phyloP scores from a whole-genome alignment of 2,797 vertebrate species.

The Sciurus carolinensis region DNA sequence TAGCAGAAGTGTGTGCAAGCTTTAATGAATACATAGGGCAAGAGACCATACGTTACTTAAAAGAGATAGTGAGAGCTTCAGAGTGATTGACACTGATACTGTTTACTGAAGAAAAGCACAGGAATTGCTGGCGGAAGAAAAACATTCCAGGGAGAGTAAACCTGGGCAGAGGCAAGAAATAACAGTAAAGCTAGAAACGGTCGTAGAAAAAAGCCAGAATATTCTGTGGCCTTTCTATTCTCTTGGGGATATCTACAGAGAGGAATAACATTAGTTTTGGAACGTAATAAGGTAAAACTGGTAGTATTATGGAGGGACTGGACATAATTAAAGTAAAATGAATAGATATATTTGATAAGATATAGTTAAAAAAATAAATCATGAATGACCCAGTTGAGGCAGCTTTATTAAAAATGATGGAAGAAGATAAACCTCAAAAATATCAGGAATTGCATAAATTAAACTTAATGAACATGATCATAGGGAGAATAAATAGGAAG shows the following conservation, averaged over 20 bases:
- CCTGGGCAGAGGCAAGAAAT: neutral
- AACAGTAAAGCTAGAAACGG: neutral
- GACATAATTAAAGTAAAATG: neutral
- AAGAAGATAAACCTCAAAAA: neutral
- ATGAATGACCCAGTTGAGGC: neutral
- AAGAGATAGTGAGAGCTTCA: neutral
- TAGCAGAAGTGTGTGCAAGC: neutral
- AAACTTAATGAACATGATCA: neutral
- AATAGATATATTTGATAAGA: neutral
- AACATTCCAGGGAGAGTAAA: neutral
- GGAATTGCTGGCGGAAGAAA: neutral
- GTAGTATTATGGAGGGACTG: neutral
- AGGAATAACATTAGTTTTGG: neutral
- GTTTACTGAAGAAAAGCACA: neutral
- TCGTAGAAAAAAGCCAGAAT: neutral
- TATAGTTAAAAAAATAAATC: neutral
- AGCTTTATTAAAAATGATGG: neutral
- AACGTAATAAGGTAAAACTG: neutral
- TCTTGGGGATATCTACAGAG: neutral
- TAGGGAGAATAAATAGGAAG: neutral
- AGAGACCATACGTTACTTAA: neutral
- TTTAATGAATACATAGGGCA: neutral
- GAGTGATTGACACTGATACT: neutral
- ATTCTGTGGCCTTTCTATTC: neutral
- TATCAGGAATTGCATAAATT: neutral